Base-by-base conservation (phyloP, 1,140 invertebrate genomes). In the Drosophila sucinea region DNA sequence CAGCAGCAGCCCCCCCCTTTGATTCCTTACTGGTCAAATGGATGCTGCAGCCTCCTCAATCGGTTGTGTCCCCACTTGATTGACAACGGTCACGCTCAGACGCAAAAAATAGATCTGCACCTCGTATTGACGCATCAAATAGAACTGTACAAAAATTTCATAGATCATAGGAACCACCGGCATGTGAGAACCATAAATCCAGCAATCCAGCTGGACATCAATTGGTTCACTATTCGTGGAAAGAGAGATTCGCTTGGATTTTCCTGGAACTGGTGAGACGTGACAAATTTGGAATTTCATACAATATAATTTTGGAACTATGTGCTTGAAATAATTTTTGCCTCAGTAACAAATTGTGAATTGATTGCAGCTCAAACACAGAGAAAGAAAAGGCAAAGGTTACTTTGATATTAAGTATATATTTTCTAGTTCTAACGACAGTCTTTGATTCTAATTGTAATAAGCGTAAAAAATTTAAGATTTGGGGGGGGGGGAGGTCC, bases 221-320 rank as follows among this genome's bases (percentile, higher is more conserved):
- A 23, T 7, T 23, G n/a, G n/a, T n/a, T n/a, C n/a, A n/a, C n/a
- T n/a, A n/a, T 63, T 17, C 29, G 66, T 58, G 27, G 2, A 44
- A 17, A 67, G 70, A 51, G 61, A 10, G 11, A 54, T 64, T 27
- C 54, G 35, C 17, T 17, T 17, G 17, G 17, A 17, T 60, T 38
- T 11, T 38, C 35, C 10, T 41, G 41, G n/a, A 71, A 80, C 54
- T 64, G 47, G 47, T 30, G 56, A 66, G 73, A 61, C 51, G 61
- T 54, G 25, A 76, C 60, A 47, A 85, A 85, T 85, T 85, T 85
- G 33, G 51, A 86, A 79, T 82, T 81, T 87, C 44, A 73, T 70
- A 56, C 38, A 70, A 65, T 3, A 7, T 47, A 77, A 76, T 67
- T 54, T 86, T 64, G 74, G 74, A 57, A 54, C 32, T 72, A 8